Base-by-base conservation (phyloP, 2,888 invertebrate genomes). In the Pterobdella sp. region DNA sequence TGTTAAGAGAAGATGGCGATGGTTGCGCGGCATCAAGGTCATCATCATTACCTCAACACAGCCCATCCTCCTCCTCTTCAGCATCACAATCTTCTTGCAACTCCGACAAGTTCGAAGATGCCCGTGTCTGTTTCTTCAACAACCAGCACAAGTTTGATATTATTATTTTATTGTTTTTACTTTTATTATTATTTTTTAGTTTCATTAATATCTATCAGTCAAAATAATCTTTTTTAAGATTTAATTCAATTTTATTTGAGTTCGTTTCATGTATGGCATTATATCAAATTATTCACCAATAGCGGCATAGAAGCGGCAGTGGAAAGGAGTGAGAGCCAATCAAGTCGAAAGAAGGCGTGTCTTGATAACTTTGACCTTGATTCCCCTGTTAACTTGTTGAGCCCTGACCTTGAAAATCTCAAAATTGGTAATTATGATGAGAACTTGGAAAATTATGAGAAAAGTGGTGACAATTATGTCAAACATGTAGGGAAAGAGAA, bases 31-130 rank as follows among this genome's bases (percentile, higher is more conserved):
- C 29, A 3, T 63, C 63, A 32, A 63, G 52, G 7, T 60, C 71
- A 10, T 71, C 71, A 29, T 71, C 71, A n/a, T n/a, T 63, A 10
- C 63, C 63, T 1, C 56, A 52, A n/a, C n/a, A n/a, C n/a, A n/a
- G n/a, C n/a, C n/a, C n/a, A 29, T 71, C 63, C 1, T 49, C 71
- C 14, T 71, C 71, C 10, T 71, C 71, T 32, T 69, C 69, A n/a
- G 60, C 71, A 1, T 71, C 71, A 1, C 63, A 60, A 22, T 71
- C 71, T 2, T 35, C 63, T 1, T 71, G 63, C 22, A 63, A 71
- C 34, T 34, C 56, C 34, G 71, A 71, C 29, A 71, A 71, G 63
- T 71, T 71, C 29, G 71, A 71, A 63, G 71, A 71, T 71, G 71
- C 71, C 26, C 34, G 71, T 34, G 52, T 71, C 29, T 71, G 52